Conservation (phyloP, 2,888 invertebrate genomes). For the Cerastoderma edule region DNA sequence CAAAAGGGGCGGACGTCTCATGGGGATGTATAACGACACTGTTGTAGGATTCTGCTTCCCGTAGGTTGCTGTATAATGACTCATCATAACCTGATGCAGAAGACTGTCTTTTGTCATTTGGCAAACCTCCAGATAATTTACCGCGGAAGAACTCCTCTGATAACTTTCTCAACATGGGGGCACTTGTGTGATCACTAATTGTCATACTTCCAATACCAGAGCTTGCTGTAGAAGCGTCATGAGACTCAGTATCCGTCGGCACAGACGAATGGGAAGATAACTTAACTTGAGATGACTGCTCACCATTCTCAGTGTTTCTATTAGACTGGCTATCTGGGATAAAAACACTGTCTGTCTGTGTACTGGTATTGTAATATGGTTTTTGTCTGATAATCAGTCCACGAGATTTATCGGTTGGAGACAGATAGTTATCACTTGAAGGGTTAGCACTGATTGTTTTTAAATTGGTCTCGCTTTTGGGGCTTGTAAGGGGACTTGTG, state of each 20-base stretch:
- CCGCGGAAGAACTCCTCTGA: conserved; percentile 78
- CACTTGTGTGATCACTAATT: conserved; percentile 62
- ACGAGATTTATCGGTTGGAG: conserved; percentile 47
- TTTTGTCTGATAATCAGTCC: conserved; percentile 73
- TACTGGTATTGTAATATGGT: conserved; percentile 80
- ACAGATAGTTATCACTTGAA: conserved; percentile 32
- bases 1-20: conserved; percentile 70
- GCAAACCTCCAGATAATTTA: conserved; percentile 47
- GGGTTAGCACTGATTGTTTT: conserved; percentile 47
- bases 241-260: conserved; percentile 9
- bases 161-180: conserved; percentile 78
- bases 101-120: conserved; percentile 66
- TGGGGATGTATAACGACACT: conserved; percentile 78
- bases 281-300: too few species aligned
- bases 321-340: conserved; percentile 43
- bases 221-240: conserved; percentile 49
- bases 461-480: conserved; percentile 46
- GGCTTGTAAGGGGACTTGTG: conserved; percentile 66
- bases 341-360: conserved; percentile 75
- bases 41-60: conserved; percentile 76
- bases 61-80: conserved; percentile 67
- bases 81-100: conserved; percentile 69
- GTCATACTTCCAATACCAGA: conserved; percentile 59
- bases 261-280: conserved; percentile 26
- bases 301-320: too few species aligned